Base-by-base conservation (phyloP, 35 echinoderm and acorn worm species). In the Patiria miniata region DNA sequence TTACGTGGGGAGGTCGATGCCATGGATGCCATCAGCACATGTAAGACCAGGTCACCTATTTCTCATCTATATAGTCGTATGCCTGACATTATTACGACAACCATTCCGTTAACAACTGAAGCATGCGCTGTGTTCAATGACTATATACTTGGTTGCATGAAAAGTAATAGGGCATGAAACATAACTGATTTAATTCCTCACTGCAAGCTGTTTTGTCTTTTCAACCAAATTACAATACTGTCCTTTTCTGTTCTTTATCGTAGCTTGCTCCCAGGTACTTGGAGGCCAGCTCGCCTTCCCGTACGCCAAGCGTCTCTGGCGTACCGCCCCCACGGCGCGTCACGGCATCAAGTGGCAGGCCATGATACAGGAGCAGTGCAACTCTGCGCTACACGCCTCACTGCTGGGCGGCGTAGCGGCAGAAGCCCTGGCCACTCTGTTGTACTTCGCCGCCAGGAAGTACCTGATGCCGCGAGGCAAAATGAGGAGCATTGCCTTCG, bases 251-350 rank as follows among this genome's bases (percentile, higher is more conserved):
- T 47, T 12, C 42, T 12, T 47, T 42, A 47, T 42, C 39, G 8
- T 36, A 37, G 57, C 81, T 19, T 26, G 57, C 16, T 57, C 84
- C 26, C 96, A 99, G 33, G 78, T 99, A 2, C 51, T 95, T 1
- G 96, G 96, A 5, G 96, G 96, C 8, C 89, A 94, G 40, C 82
- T 99, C 5, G 96, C 96, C 1, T 94, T 84, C 17, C 92, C 92
- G 1, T 99, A 86, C 38, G 90, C 94, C 40, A 91, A 85, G 18
- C 39, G 83, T 15, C 82, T 94, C n/a, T 99, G 96, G 96, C 85
- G 55, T 51, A 78, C 83, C 12, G 89, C 90, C 8, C 93, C 93
- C 10, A 85, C 93, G 15, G 83, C 83, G 7, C 83, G 90, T 9
- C 96, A 99, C 39, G 38, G 78, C 37, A 39, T 61, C 51, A 95